Percentiles rank a stretch among this genome's conserved stretches.
Conservation (phyloP, 2,888 invertebrate genomes). For the Melinaea marsaeus region DNA sequence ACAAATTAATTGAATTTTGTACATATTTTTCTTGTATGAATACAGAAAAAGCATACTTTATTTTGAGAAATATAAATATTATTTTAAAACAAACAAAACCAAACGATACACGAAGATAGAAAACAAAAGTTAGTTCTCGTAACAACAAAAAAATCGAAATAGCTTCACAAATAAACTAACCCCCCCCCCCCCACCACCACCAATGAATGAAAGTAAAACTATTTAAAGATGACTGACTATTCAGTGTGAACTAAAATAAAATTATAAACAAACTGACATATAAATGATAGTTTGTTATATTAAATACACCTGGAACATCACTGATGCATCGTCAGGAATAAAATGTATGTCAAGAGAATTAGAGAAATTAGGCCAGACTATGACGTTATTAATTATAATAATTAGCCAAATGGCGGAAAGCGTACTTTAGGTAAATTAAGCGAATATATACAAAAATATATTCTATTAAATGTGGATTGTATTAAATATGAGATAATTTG, state of each 20-base stretch:
- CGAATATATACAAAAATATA: not conserved
- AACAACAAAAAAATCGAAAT: not conserved
- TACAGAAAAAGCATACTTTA: no score
- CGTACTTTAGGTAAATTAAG: not conserved
- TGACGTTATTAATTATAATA: slow-evolving; percentile 20
- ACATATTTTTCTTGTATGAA: no score
- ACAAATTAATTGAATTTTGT: no score
- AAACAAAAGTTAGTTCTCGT: not conserved
- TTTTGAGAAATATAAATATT: not conserved
- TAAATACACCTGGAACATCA: not conserved
- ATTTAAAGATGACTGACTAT: not conserved
- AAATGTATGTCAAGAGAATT: slow-evolving; percentile 32
- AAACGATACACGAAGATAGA: not conserved
- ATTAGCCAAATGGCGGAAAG: not conserved
- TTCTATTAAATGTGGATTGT: not conserved
- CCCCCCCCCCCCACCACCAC: not conserved
- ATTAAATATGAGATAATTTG: slow-evolving; percentile 11
- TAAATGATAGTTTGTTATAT: not conserved
- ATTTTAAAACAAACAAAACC: not conserved
- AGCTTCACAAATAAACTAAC: not conserved
- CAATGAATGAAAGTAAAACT: not conserved
- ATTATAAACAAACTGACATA: not conserved
- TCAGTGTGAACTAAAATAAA: not conserved
- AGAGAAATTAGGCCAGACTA: slow-evolving; percentile 33
- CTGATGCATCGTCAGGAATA: slow-evolving; percentile 4